A percentile compares a stretch with the other conserved stretches of the same genome.
Evolutionary conservation across 2,113 vertebrate genomes (phyloP).

Genomic region (Pardalotus punctatus): DNA sequence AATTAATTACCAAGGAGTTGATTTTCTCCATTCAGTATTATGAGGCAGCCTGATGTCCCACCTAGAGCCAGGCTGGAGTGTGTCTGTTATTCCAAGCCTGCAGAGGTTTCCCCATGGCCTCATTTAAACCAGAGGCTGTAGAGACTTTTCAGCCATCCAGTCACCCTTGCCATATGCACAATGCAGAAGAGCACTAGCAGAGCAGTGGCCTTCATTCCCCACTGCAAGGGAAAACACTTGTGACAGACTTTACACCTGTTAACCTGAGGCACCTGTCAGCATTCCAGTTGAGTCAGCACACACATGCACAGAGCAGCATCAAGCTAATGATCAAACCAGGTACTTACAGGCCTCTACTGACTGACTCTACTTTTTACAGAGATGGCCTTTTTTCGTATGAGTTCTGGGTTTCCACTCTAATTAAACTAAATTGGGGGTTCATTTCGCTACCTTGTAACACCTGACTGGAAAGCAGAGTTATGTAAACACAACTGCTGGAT

Average conservation of each 20-base stretch:
- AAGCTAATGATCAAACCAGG: background rate
- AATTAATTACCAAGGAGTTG: background rate
- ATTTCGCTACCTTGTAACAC: background rate
- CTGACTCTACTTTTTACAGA: background rate
- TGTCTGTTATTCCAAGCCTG: background rate
- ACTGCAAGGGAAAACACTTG: background rate
- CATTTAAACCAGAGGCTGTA: background rate
- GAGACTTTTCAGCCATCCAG: background rate
- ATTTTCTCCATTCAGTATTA: background rate
- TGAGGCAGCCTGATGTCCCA: background rate
- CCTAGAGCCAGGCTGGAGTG: background rate
- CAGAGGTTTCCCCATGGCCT: background rate
- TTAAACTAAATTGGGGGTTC: background rate
- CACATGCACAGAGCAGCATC: accelerated
- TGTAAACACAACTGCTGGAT: background rate
- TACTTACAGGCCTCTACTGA: background rate
- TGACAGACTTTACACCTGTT: background rate
- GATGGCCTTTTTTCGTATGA: background rate
- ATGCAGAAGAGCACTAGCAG: background rate
- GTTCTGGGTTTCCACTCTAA: background rate
- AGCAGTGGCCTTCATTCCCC: background rate
- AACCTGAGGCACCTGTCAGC: background rate
- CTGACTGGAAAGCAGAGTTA: background rate
- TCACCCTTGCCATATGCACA: background rate
- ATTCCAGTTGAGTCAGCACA: background rate